Percentiles rank a stretch among this genome's conserved stretches.
These are phyloP conservation scores for Corythornis madagascariensis DNA, from an alignment of 2,113 vertebrate genomes.

Conservation along the genomic window DNA sequence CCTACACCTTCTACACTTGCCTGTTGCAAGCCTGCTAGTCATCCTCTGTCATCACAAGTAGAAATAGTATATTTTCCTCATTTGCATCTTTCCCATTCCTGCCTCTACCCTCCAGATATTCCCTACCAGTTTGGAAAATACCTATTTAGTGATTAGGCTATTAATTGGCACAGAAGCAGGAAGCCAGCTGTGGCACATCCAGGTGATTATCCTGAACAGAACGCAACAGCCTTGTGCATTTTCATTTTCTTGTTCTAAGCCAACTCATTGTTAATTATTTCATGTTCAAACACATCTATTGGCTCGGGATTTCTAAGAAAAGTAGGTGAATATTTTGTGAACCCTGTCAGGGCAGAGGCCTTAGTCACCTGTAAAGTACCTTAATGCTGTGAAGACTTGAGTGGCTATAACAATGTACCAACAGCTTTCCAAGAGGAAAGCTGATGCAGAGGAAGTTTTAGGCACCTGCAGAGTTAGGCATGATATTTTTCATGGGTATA, in stretches of 20 bases:
- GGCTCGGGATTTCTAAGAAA: neutral
- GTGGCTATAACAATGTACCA: neutral
- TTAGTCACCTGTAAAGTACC: neutral
- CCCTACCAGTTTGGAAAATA: neutral
- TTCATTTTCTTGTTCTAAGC: neutral
- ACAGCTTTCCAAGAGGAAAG: neutral
- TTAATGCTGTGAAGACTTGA: neutral
- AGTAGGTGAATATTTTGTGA: neutral
- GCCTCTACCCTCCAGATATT: neutral
- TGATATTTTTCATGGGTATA: neutral
- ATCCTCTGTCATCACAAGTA: neutral
- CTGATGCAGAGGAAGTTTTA: neutral
- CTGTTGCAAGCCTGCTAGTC: neutral
- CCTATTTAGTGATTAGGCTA: neutral
- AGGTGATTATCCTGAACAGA: neutral
- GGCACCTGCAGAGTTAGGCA: neutral
- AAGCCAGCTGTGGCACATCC: neutral
- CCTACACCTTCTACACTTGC: neutral
- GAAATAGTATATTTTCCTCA: neutral
- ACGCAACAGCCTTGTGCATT: neutral
- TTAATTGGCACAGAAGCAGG: neutral
- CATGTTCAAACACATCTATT: neutral
- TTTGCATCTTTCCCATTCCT: neutral
- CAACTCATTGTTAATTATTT: conserved; percentile 8
- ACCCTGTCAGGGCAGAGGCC: neutral